Conservation (phyloP, 2,888 invertebrate species). For the Andrena bucephala region DNA sequence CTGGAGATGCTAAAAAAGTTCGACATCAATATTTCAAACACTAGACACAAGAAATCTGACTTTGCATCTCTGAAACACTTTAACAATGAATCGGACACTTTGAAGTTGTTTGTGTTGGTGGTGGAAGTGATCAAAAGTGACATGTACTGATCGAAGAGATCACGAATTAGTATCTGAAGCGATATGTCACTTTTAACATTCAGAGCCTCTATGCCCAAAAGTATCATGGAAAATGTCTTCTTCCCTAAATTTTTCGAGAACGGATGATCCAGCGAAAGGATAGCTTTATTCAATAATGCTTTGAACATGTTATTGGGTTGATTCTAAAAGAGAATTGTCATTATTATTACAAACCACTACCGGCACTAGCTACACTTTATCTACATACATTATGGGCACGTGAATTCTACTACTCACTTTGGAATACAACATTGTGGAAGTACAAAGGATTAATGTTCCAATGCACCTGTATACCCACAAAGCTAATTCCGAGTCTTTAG, state of each 20-base stretch:
- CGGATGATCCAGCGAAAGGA: conserved; percentile 78
- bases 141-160: conserved; percentile 81
- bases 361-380: background rate
- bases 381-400: too few relatives aligned
- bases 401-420: conserved; percentile 72
- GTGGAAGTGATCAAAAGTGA: conserved; percentile 77
- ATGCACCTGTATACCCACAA: conserved; percentile 80
- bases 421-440: conserved; percentile 78
- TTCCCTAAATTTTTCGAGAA: conserved; percentile 75
- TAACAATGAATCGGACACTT: conserved; percentile 76
- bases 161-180: conserved; percentile 77
- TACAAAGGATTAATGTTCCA: conserved; percentile 79
- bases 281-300: conserved; percentile 75
- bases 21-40: conserved; percentile 76
- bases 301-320: conserved; percentile 79
- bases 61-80: conserved; percentile 79
- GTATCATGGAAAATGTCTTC: conserved; percentile 80
- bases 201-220: conserved; percentile 80
- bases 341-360: conserved; percentile 6
- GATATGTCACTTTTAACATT: conserved; percentile 77
- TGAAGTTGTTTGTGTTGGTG: conserved; percentile 65
- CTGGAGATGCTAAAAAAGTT: conserved; percentile 76
- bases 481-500: conserved; percentile 75
- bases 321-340: conserved; percentile 72
- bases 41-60: conserved; percentile 70